A percentile compares a stretch with the other conserved stretches of the same genome.
Conservation (phyloP, 92 coral and sea anemone genomes). For the Isaurus tuberculatus region DNA sequence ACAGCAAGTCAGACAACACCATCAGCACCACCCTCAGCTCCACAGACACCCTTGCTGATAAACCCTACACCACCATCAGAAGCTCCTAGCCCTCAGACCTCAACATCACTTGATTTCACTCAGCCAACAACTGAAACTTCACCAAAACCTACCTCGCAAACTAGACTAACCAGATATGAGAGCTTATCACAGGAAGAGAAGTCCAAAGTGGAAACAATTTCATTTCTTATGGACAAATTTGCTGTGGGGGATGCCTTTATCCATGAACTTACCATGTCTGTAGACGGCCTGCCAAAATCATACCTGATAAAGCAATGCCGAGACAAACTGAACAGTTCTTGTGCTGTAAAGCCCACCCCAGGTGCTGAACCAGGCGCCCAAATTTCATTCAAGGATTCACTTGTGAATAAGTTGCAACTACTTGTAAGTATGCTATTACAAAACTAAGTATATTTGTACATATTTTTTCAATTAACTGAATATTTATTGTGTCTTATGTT, state of each 20-base stretch:
- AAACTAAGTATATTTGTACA: neutral
- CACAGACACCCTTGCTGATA: conserved; percentile 15
- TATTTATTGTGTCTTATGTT: neutral
- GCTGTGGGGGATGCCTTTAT: conserved; percentile 22
- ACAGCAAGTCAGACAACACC: conserved; percentile 15
- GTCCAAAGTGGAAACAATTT: conserved; percentile 22
- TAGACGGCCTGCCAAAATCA: conserved; percentile 11
- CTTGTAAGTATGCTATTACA: conserved; percentile 50
- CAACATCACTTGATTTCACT: neutral
- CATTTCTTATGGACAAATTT: conserved; percentile 20
- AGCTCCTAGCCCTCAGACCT: conserved; percentile 15
- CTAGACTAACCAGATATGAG: conserved; percentile 4
- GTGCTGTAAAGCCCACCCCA: conserved; percentile 51
- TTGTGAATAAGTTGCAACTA: conserved; percentile 52
- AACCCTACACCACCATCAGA: conserved; percentile 6
- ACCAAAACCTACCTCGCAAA: conserved; percentile 26
- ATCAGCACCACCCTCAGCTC: conserved; percentile 16
- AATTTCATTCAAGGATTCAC: conserved; percentile 62
- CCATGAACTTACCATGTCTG: conserved; percentile 18
- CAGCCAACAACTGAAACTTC: conserved; percentile 13
- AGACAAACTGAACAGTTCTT: conserved; percentile 51
- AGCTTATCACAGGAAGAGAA: conserved; percentile 22
- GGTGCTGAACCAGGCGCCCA: conserved; percentile 71
- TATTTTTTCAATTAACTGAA: neutral
- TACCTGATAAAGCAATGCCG: conserved; percentile 25